phyloP scores from a whole-genome alignment of 2,113 vertebrate species.

The Promerops cafer region DNA sequence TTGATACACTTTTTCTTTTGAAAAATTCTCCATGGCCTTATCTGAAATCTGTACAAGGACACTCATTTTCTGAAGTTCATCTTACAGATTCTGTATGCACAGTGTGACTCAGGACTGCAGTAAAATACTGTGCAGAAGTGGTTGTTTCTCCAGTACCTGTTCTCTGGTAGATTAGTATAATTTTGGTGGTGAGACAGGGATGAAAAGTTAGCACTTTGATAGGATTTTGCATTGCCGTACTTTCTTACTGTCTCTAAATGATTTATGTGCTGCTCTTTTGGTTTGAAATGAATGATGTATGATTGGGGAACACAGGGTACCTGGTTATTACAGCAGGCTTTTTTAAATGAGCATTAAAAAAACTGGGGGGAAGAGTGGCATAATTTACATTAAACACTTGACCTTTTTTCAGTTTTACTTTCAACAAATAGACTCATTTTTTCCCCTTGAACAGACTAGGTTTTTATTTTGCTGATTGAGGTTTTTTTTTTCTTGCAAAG shows the following conservation, averaged over 20 bases:
- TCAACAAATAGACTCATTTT: neutral
- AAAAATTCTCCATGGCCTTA: neutral
- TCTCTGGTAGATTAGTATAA: neutral
- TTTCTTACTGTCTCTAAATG: neutral
- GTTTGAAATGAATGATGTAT: neutral
- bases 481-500: neutral
- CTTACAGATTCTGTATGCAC: neutral
- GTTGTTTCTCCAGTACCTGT: neutral
- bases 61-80: neutral
- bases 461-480: neutral
- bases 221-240: neutral
- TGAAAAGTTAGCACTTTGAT: neutral
- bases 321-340: neutral
- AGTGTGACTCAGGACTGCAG: neutral
- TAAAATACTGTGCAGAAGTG: neutral
- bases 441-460: neutral
- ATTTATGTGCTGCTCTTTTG: neutral
- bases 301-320: neutral
- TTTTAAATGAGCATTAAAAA: neutral
- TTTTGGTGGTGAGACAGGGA: neutral
- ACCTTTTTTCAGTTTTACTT: neutral
- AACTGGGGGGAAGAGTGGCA: neutral
- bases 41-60: neutral
- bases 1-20: neutral
- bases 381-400: neutral